Conservation (phyloP, 1,140 invertebrate species). For the Nasonia vitripennis region DNA sequence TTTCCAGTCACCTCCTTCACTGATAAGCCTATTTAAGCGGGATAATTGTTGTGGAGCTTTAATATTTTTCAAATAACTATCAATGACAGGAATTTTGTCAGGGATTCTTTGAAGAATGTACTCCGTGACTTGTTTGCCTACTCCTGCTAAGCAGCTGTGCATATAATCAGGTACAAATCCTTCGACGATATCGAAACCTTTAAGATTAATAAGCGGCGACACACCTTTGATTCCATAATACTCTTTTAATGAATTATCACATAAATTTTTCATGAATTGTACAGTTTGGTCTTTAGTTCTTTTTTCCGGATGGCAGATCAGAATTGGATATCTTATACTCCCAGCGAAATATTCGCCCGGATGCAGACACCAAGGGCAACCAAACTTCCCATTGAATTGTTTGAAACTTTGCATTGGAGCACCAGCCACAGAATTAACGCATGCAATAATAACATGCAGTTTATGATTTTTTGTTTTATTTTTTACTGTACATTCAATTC, state of each 20-base stretch:
- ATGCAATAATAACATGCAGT: neutral
- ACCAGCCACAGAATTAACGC: slow-evolving; percentile 7
- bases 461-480: neutral
- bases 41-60: slow-evolving; percentile 44
- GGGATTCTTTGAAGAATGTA: neutral
- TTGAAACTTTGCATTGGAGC: neutral
- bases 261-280: neutral
- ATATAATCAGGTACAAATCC: slow-evolving; percentile 26
- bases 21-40: slow-evolving; percentile 22
- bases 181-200: neutral
- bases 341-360: neutral
- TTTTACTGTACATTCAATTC: neutral
- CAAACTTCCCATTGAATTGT: neutral
- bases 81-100: neutral
- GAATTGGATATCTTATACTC: slow-evolving; percentile 6
- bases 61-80: neutral
- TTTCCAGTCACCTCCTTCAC: slow-evolving; percentile 48
- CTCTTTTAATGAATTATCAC: slow-evolving; percentile 32
- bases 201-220: neutral
- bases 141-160: slow-evolving; percentile 1
- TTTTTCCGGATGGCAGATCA: neutral
- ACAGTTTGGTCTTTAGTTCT: neutral
- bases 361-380: slow-evolving; percentile 21
- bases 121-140: slow-evolving; percentile 9
- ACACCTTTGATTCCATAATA: slow-evolving; percentile 17